Evolutionary conservation across 2,113 vertebrate species (phyloP).

Genomic region (Xiphorhynchus elegans): DNA sequence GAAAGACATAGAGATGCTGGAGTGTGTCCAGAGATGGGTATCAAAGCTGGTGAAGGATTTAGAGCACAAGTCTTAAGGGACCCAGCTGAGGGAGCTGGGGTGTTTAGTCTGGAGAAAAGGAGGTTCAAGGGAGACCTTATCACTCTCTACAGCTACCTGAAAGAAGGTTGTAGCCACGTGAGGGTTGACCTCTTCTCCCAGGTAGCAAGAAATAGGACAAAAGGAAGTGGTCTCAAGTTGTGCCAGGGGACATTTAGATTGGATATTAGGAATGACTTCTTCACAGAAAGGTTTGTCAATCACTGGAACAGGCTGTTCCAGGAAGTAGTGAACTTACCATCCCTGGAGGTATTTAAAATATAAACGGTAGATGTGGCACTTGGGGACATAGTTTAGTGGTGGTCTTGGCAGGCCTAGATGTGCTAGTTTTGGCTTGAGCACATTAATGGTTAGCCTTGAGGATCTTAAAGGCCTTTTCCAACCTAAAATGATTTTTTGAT

Average conservation of each 20-base stretch:
- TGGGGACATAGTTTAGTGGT: neutral
- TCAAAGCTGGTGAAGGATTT: fast-evolving
- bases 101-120: neutral
- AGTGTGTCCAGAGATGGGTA: neutral
- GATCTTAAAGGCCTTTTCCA: neutral
- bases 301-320: neutral
- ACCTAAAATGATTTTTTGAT: neutral
- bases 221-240: neutral
- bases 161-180: neutral
- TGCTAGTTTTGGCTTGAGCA: neutral
- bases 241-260: neutral
- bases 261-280: neutral
- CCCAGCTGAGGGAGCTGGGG: neutral
- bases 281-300: neutral
- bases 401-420: neutral
- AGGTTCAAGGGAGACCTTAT: neutral
- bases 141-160: fast-evolving
- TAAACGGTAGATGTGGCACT: neutral
- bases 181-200: fast-evolving
- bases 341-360: neutral
- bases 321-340: neutral
- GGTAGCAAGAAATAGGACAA: neutral
- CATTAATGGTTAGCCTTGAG: neutral
- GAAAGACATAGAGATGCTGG: neutral
- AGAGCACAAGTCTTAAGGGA: neutral